Evolutionary conservation across 1,140 invertebrate species (phyloP).

Genomic region (Phortica variegata): DNA sequence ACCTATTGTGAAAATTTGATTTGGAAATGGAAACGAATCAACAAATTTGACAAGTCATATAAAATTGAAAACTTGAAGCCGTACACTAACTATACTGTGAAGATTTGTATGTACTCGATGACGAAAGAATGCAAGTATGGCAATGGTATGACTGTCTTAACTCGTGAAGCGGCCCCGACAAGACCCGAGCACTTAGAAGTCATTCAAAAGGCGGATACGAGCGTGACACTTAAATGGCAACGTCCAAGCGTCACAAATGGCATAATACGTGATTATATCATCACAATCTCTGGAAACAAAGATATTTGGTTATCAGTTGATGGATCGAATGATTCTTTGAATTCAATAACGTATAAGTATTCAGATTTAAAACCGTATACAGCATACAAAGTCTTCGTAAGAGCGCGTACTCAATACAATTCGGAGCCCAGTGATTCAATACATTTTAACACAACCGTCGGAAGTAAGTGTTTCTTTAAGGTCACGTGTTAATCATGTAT

Average conservation of each 20-base stretch:
- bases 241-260: constrained; percentile 33
- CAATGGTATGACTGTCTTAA: constrained; percentile 34
- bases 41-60: constrained; percentile 22
- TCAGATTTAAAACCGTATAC: constrained; percentile 36
- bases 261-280: constrained; percentile 18
- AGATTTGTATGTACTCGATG: constrained; percentile 40
- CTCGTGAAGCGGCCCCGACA: constrained; percentile 33
- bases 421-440: constrained; percentile 35
- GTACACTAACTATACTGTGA: constrained; percentile 37
- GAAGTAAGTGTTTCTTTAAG: constrained; percentile 21
- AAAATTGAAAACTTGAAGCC: constrained; percentile 31
- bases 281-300: constrained; percentile 9
- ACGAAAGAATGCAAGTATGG: constrained; percentile 37
- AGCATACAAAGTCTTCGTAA: constrained; percentile 26
- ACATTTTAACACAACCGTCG: constrained; percentile 31
- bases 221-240: constrained; percentile 27
- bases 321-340: constrained; percentile 24
- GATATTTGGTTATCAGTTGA: constrained; percentile 17
- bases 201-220: constrained; percentile 17
- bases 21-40: constrained; percentile 21
- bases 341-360: constrained; percentile 17
- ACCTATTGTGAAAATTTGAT: constrained; percentile 35
- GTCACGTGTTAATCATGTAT: neutral
- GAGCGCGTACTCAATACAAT: constrained; percentile 24
- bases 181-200: constrained; percentile 25